Evolutionary conservation across 2,888 invertebrate genomes (phyloP), one percentile per base, ranked within the genome.

Genomic region (Sminthurides aquaticus): DNA sequence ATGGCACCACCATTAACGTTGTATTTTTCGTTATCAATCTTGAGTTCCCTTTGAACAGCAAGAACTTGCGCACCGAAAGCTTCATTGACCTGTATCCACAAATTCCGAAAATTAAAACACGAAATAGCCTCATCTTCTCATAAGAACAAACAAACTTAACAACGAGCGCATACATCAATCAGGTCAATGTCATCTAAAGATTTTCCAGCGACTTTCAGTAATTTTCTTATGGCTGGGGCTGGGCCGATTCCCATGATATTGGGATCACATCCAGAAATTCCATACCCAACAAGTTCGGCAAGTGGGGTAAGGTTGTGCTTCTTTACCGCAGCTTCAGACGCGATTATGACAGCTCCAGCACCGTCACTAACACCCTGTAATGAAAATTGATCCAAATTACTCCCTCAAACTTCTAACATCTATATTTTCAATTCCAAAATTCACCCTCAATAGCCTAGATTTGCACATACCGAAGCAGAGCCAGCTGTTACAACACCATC

Each of bases 1-100:
- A 97, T 94, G 73, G 96, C 97, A 57, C 98, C 98, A 8, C 98
- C 97, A 80, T 93, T 89, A 22, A 95, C 88, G 80, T 99, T 99
- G 74, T 95, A 81, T 78, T 91, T 95, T 71, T 86, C 86, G 67
- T 87, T 79, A 78, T 98, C 92, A 67, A 99, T 79, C 70, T 88
- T 86, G 57, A 99, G 82, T 59, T 91, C 94, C 77, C 92, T 91
- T 61, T 87, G 89, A 75, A 97, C 97, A 0, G 98, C 87, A 61
- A 99, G 81, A 1, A 91, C 90, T 81, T 99, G 99, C 0, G 96
- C 90, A 56, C 87, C 94, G 82, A 99, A 99, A 0, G 99, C 99
- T 81, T 99, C 99, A 81, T 99, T 99, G 75, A 98, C 55, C 49
- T 60, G 24, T 11, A 43, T 18, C 8, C 43, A 18, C 43, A 18